Conservation (phyloP, 1,140 invertebrate species). For the Laupala kohalensis region DNA sequence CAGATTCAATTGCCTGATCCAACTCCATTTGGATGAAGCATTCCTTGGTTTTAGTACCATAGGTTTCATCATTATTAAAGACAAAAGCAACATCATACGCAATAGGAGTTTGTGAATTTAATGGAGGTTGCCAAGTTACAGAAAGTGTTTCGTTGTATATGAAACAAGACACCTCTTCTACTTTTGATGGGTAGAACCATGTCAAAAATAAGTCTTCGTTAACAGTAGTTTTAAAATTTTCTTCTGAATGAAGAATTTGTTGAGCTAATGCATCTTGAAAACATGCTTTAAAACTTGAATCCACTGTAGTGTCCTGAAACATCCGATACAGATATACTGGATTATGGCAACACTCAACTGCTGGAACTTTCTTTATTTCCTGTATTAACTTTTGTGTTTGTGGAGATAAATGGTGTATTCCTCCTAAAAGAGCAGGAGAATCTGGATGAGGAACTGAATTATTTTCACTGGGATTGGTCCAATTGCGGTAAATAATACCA, state of each 20-base stretch:
- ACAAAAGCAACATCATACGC: not conserved
- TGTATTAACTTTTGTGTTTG: slow-evolving; percentile 26
- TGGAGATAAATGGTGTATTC: slow-evolving; percentile 27
- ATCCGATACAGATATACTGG: slow-evolving; percentile 37
- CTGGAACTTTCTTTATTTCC: slow-evolving; percentile 24
- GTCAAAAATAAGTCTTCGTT: not conserved
- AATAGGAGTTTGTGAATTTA: not conserved
- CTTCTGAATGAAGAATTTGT: not conserved
- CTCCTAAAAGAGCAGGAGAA: slow-evolving; percentile 23
- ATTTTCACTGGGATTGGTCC: slow-evolving; percentile 27
- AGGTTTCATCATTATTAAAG: not conserved
- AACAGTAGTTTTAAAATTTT: not conserved
- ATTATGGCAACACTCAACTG: slow-evolving; percentile 35
- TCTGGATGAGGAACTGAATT: slow-evolving; percentile 30
- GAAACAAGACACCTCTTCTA: not conserved
- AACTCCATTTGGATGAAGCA: not conserved
- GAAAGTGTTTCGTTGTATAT: not conserved
- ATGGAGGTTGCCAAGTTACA: not conserved
- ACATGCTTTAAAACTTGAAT: slow-evolving; percentile 16
- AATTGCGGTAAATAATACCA: slow-evolving; percentile 28
- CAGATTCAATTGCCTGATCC: too few species aligned
- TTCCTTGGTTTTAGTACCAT: not conserved
- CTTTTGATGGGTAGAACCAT: slow-evolving; percentile 6
- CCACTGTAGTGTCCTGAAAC: slow-evolving; percentile 37
- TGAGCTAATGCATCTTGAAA: not conserved